Evolutionary conservation across 2,113 vertebrate species (phyloP), one percentile per base, ranked within the genome.

Genomic region (Ursus arctos): DNA sequence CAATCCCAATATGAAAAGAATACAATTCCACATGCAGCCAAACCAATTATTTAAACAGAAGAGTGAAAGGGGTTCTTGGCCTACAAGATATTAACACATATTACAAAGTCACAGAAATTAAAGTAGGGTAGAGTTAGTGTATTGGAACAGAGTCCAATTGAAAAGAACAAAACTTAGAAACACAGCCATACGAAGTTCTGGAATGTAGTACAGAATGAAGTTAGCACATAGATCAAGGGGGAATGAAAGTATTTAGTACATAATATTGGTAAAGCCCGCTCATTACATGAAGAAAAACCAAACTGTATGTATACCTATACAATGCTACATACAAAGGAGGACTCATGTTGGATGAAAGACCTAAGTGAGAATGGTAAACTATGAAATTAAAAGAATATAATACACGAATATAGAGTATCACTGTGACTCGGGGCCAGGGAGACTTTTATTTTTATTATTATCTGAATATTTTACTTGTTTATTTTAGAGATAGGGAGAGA

Each of bases 121-220:
- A 92, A 92, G 79, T 55, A 84, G 14, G 10, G 47, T 72, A 8
- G 61, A 77, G 82, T 88, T 36, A 79, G 47, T 14, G 0, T 16
- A 87, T 18, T 77, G 59, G 36, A 69, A 77, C 15, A 91, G 0
- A 81, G 26, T n/a, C 24, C 47, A 86, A 65, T 3, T 59, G 9
- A 88, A 53, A 67, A 77, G 43, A 81, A 83, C 2, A 95, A 53
- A 93, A 33, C 55, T 93, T 14, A 86, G 80, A 93, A 93, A 86
- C 4, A 81, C 59, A 81, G 74, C 10, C 40, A 88, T 10, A 77
- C n/a, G 83, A 47, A 91, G 67, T 67, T 95, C 82, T 88, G 53
- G 81, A 53, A 90, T 94, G 43, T n/a, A 74, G n/a, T 65, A n/a
- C 31, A 81, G 51, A 81, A 85, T 83, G 83, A 88, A 57, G 26